Evolutionary conservation across 1,140 invertebrate genomes (phyloP), one percentile per base, ranked within the genome.

Genomic region (Aethina tumida): DNA sequence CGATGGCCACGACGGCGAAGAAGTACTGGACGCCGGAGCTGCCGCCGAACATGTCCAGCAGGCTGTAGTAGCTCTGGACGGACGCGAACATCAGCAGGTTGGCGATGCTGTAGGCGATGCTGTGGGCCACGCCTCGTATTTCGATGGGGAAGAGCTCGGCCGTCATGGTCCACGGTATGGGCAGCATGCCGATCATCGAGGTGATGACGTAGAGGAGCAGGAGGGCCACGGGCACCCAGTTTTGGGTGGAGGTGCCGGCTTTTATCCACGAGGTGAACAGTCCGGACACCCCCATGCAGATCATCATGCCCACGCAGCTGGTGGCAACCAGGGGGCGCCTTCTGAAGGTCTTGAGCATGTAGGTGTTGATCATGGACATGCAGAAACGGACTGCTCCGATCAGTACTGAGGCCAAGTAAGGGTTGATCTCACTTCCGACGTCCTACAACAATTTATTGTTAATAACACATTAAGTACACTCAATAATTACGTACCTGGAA

Each of bases 141-240:
- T 74, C 70, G 0, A 69, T 64, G 0, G 73, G 73, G 41, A 73
- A 75, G 5, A 77, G 50, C 57, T 77, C 74, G 1, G 72, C 73
- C 2, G 71, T 74, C 71, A 77, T 74, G 3, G 72, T 74, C 74
- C 74, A 77, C 0, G 74, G 74, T 12, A 77, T 74, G 1, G 66
- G 68, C 8, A 75, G 52, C 44, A 75, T 56, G 4, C 74, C 74
- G 14, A 74, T 61, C 65, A 74, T 73, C 6, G 69, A 70, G 0
- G 70, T 63, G 16, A 68, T 66, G 3, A 76, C 71, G 36, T 49
- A 55, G 3, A 53, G 22, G 7, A 53, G 35, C 2, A 55, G 31
- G 1, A 43, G 16, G 4, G 34, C 16, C 2, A 52, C 45, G 7
- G 53, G 51, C 4, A 52, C 40, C 51, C 51, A 55, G 2, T 20